Base-by-base conservation (phyloP, 2,797 vertebrate genomes). In the Anas georgica region DNA sequence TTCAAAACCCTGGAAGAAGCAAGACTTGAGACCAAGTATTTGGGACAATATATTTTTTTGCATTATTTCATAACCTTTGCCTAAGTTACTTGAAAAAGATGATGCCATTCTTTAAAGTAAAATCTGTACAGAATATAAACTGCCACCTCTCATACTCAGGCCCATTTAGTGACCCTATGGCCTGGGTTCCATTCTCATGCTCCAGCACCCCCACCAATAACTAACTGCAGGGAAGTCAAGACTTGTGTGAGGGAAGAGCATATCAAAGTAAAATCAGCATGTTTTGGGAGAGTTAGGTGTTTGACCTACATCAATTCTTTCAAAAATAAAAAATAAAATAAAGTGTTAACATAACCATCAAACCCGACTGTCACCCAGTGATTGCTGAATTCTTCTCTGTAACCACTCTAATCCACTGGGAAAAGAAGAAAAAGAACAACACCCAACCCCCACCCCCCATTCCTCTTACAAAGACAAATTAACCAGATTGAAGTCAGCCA, bases 401-500 rank as follows among this genome's bases (percentile, higher is more conserved):
- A 7, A 2, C 33, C 52, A 33, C 80, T 86, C 68, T 77, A 86
- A 90, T 94, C 75, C 63, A 92, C 58, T 4, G 2, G 41, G 18
- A 60, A 60, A 84, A 54, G 54, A 92, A 91, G 87, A 54, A 91
- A 95, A 95, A 94, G 66, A 95, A 90, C 87, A 94, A 58, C 43
- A 66, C 76, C 48, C 60, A 26, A 25, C 46, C 46, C 35, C 31
- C 12, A 31, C 14, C 29, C 54, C 11, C 48, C n/a, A 1, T 41
- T 70, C 60, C 55, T 86, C 41, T 93, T 75, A 77, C 66, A 87
- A 90, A 90, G 33, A 69, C 83, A 94, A 94, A 95, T 96, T 90
- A 95, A 91, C 83, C 95, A 96, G 90, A 94, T 94, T 96, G 92
- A 93, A 96, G 72, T 90, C 95, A 95, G 83, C 56, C 81, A 58